Evolutionary conservation across 2,888 invertebrate genomes (phyloP).

Genomic region (Thumatha senex): DNA sequence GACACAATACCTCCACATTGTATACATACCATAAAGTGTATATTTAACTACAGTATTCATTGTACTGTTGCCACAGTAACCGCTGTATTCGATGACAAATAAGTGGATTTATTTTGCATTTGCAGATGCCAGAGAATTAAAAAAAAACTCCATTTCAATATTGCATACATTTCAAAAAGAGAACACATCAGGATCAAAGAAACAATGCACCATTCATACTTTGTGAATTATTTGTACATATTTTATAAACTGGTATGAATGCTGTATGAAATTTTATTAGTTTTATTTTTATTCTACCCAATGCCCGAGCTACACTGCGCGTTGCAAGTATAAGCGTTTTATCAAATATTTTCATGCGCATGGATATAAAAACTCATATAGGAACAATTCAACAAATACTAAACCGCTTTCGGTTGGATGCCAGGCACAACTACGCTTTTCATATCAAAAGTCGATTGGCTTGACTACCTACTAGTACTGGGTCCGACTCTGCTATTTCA

Average conservation of each 20-base stretch:
- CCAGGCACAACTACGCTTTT: no score
- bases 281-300: background rate
- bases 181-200: background rate
- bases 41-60: conserved; percentile 18
- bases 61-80: conserved; percentile 24
- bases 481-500: no score
- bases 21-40: conserved; percentile 3
- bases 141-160: conserved; percentile 11
- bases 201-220: background rate
- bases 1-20: conserved; percentile 18
- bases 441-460: no score
- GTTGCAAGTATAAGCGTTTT: no score
- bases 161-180: background rate
- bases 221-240: background rate
- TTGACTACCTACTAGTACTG: no score
- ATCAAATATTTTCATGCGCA: no score
- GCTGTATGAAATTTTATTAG: background rate
- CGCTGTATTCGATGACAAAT: conserved; percentile 33
- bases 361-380: no score
- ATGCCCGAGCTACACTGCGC: no score
- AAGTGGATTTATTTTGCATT: conserved; percentile 33
- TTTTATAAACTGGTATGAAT: conserved; percentile 9
- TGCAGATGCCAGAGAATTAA: conserved; percentile 15
- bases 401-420: no score
- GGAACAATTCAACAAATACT: no score